A percentile compares a stretch with the other conserved stretches of the same genome.
Evolutionary conservation across 2,113 vertebrate species (phyloP).

Genomic region (Rhinopomastus cyanomelas): DNA sequence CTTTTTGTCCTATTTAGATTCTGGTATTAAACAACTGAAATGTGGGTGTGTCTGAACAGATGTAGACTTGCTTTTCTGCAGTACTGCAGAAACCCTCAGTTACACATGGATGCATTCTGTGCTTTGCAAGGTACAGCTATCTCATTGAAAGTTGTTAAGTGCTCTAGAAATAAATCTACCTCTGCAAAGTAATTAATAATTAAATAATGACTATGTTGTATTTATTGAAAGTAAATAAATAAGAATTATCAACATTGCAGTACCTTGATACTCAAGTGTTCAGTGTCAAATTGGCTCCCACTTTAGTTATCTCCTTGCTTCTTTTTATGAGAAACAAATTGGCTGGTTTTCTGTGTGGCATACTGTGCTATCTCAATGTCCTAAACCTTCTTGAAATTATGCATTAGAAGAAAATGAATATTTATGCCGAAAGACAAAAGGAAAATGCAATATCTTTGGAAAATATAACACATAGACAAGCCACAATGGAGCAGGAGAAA

Average conservation of each 20-base stretch:
- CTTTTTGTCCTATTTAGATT: neutral
- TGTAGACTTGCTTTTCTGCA: neutral
- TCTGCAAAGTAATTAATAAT: neutral
- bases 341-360: rapidly evolving
- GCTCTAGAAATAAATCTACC: neutral
- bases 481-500: neutral
- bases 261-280: neutral
- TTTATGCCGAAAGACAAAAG: neutral
- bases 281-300: neutral
- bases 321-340: neutral
- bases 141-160: neutral
- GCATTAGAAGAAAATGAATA: neutral
- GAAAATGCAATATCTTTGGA: neutral
- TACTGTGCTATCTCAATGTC: neutral
- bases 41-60: neutral
- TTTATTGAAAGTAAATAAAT: neutral
- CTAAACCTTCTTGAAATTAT: neutral
- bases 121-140: neutral
- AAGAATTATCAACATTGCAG: neutral
- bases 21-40: neutral
- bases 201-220: neutral
- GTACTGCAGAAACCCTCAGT: neutral
- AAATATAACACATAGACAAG: neutral
- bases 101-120: neutral
- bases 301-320: neutral